These are phyloP conservation scores for Megalopta genalis DNA, from an alignment of 1,140 invertebrate species.

Conservation along the genomic window DNA sequence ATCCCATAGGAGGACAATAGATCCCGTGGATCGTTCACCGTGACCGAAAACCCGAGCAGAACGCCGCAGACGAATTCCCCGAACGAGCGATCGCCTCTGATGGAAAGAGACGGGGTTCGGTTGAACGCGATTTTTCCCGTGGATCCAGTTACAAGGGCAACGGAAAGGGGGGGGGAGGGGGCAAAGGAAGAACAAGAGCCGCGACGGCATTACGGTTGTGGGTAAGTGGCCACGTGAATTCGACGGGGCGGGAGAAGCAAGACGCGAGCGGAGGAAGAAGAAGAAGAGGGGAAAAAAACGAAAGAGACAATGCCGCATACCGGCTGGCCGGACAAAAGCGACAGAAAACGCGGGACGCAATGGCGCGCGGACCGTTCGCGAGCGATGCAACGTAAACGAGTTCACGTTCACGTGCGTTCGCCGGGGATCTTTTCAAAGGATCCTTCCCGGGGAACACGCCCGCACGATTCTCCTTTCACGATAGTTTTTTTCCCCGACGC, in stretches of 20 bases:
- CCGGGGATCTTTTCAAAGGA: conserved; percentile 30
- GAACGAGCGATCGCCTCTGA: not conserved
- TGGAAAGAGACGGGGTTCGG: too few relatives aligned
- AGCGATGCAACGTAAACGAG: conserved; percentile 27
- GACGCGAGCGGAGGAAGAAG: conserved; percentile 11
- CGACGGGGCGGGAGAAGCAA: conserved; percentile 2
- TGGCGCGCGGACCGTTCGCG: conserved; percentile 12
- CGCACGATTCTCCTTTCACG: conserved; percentile 5
- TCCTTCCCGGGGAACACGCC: conserved; percentile 9
- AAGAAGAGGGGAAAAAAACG: conserved; percentile 48
- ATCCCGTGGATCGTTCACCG: too few relatives aligned
- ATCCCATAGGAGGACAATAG: not conserved
- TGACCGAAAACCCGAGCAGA: not conserved
- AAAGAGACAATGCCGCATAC: conserved; percentile 15
- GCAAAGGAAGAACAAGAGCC: conserved; percentile 39
- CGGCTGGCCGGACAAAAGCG: conserved; percentile 51
- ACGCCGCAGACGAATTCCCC: conserved; percentile 3
- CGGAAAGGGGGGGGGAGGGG: not conserved
- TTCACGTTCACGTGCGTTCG: conserved; percentile 30
- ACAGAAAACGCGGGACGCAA: conserved; percentile 55
- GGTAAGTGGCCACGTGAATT: conserved; percentile 54
- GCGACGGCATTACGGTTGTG: conserved; percentile 48
- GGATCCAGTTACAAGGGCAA: conserved; percentile 54
- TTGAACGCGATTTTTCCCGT: conserved; percentile 28
- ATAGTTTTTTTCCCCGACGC: too few relatives aligned